Evolutionary conservation across 2,113 vertebrate genomes (phyloP).

Genomic region (Callipepla squamata): DNA sequence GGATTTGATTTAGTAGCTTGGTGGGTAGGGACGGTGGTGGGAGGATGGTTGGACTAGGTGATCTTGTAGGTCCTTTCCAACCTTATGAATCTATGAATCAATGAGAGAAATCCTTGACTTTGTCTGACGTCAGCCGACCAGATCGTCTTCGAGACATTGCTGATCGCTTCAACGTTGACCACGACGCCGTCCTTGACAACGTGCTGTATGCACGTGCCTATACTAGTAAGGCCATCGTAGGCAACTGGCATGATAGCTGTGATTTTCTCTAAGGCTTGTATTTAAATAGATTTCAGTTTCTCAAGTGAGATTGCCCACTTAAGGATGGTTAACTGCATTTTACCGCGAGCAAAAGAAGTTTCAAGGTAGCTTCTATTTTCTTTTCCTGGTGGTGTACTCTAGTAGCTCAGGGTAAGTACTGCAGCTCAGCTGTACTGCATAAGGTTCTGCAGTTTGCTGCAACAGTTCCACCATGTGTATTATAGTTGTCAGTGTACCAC

Average conservation of each 20-base stretch:
- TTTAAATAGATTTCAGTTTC: not conserved
- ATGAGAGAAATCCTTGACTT: slow-evolving; percentile 72
- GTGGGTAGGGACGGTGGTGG: too few relatives aligned
- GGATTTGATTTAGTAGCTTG: too few relatives aligned
- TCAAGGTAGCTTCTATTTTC: not conserved
- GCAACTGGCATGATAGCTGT: not conserved
- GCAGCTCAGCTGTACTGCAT: not conserved
- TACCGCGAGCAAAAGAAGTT: not conserved
- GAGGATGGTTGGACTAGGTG: too few relatives aligned
- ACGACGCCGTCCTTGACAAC: slow-evolving; percentile 94
- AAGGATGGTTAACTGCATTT: not conserved
- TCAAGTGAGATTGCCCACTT: not conserved
- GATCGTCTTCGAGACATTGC: slow-evolving; percentile 95
- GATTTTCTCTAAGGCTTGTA: not conserved
- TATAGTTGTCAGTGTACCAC: not conserved
- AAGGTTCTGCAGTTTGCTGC: not conserved
- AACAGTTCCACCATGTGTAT: not conserved
- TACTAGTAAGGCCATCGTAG: slow-evolving; percentile 84
- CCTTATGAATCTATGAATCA: too few relatives aligned
- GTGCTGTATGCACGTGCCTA: slow-evolving; percentile 97
- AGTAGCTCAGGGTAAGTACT: not conserved
- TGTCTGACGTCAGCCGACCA: slow-evolving; percentile 83
- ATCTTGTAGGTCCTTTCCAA: too few relatives aligned
- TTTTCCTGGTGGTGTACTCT: not conserved
- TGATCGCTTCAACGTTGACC: slow-evolving; percentile 93